A percentile compares a stretch with the other conserved stretches of the same genome.
Evolutionary conservation across 2,797 vertebrate species (phyloP).

Genomic region (Xiphophorus birchmanni): DNA sequence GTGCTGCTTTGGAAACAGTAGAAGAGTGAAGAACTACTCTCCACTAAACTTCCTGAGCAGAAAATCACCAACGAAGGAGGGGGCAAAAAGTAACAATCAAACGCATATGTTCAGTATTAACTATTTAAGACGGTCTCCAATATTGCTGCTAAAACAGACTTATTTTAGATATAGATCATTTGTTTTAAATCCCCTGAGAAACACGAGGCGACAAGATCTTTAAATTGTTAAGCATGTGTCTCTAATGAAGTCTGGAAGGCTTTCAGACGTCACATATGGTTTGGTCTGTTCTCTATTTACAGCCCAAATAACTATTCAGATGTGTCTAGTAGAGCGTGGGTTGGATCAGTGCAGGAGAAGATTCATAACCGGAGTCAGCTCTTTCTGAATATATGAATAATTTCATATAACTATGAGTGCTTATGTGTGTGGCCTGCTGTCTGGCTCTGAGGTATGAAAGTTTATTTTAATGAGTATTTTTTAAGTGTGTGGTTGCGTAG

Average conservation of each 20-base stretch:
- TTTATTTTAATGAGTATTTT: not conserved
- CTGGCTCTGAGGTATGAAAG: not conserved
- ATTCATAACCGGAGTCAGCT: slow-evolving; percentile 53
- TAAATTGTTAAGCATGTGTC: not conserved
- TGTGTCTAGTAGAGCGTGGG: slow-evolving; percentile 51
- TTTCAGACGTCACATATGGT: not conserved
- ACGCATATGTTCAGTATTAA: not conserved
- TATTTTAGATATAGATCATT: slow-evolving; percentile 1
- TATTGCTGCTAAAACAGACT: not conserved
- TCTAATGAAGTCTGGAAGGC: not conserved
- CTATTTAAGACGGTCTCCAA: not conserved
- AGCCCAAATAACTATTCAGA: slow-evolving; percentile 13
- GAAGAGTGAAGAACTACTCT: not conserved
- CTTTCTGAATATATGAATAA: slow-evolving; percentile 51
- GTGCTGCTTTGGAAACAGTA: not conserved
- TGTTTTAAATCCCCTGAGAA: not conserved
- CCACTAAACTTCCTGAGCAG: not conserved
- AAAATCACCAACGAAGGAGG: not conserved
- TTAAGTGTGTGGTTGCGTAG: slow-evolving; percentile 15
- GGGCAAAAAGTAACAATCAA: not conserved
- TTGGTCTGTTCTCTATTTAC: slow-evolving; percentile 23
- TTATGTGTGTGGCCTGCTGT: not conserved
- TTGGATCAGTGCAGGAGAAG: slow-evolving; percentile 24
- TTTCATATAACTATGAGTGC: slow-evolving; percentile 16
- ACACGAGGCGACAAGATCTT: not conserved